Evolutionary conservation across 2,888 invertebrate genomes (phyloP), one percentile per base, ranked within the genome.

Genomic region (Antheraea assamensis): DNA sequence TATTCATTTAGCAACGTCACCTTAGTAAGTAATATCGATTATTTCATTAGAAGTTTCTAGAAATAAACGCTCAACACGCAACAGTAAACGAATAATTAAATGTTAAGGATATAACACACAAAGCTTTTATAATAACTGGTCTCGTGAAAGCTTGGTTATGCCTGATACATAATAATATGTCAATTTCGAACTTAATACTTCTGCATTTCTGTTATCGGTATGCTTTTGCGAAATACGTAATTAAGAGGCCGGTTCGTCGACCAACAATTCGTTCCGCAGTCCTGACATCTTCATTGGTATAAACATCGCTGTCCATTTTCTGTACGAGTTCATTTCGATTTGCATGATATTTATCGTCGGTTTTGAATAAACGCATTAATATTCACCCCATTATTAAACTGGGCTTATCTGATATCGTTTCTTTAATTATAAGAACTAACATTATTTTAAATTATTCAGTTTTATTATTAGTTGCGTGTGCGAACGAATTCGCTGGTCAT

Each of bases 211-310:
- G 83, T 82, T 82, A 84, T 87, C 81, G 82, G 78, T 88, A 85
- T 85, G 13, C 7, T 42, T 10, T 42, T 42, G 42, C 42, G 10
- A 42, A 13, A 42, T 42, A 42, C 42, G 7, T 85, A 78, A 80
- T 83, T 84, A 82, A 42, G 83, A 81, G 78, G 74, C 79, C 81
- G 79, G 90, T 89, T 91, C 88, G 85, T 87, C 81, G 90, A 87
- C 87, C 90, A 82, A 85, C 88, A 89, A 91, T 92, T 90, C 90
- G 86, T 82, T 84, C 79, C 85, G 82, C 82, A 85, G 88, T 88
- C 87, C 87, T 88, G n/a, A n/a, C n/a, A 88, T 84, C 86, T 88
- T 86, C 89, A 88, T 90, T 89, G 87, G 89, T 87, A 89, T 88
- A 86, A 87, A 89, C 86, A 85, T 82, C 78, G 80, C 82, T 80